Evolutionary conservation across 1,140 invertebrate genomes (phyloP), one percentile per base, ranked within the genome.

Genomic region (Pinna nobilis): DNA sequence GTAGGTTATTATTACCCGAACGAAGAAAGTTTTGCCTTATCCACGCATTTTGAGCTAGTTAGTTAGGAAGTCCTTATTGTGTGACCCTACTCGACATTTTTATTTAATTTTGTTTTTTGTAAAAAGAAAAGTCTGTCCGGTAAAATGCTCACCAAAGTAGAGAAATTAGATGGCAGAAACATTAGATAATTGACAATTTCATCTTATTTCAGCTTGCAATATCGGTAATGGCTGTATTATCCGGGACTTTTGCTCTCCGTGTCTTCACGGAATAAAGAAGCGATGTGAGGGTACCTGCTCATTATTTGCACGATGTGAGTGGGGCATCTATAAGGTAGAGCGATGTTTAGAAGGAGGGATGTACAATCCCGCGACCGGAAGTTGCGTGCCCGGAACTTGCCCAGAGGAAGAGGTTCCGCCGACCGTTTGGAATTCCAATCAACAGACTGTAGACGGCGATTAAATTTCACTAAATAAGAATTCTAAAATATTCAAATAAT

Each of bases 181-280:
- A n/a, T n/a, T n/a, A n/a, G n/a, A n/a, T n/a, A n/a, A n/a, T n/a
- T n/a, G n/a, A n/a, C 11, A 33, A 4, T 53, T 53, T 49, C 33
- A 25, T 18, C 30, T 25, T 50, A 25, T 74, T 75, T 44, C 67
- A 75, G 73, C 53, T 15, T 75, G 73, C 70, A 49, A 75, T 23
- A 60, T 70, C 33, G 67, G 73, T 5, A 50, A 70, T 39, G 73
- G 73, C 0, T 75, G 73, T 33, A 50, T 75, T 9, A 41, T 75
- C 20, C 30, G 28, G 18, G 66, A 51, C 2, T 47, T 20, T 2
- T 75, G 73, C 18, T 33, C 39, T 25, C 50, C 67, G 20, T 75
- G 73, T 39, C n/a, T 47, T 20, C 59, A 64, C 25, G 67, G 73
- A 37, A 60, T 60, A 3, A 53, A 55, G 18, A 59, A 50, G n/a